A percentile compares a stretch with the other conserved stretches of the same genome.
Evolutionary conservation across 1,140 invertebrate species (phyloP).

Genomic region (Parasteatoda tepidariorum): DNA sequence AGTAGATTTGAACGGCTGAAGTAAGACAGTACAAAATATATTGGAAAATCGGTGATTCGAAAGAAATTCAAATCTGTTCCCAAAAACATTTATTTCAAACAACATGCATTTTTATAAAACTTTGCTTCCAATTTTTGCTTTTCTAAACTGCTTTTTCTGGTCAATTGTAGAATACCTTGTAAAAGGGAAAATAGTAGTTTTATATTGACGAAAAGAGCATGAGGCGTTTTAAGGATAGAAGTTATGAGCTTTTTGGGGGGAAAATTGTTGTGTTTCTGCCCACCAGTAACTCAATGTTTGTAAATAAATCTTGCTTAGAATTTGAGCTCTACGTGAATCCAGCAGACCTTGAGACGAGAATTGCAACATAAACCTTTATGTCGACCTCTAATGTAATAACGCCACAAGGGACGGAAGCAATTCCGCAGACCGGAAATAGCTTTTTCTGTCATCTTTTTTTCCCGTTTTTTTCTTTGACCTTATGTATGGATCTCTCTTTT

Average conservation of each 20-base stretch:
- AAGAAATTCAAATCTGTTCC: too few species aligned
- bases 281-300: conserved; percentile 48
- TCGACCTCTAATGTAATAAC: conserved; percentile 57
- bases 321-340: conserved; percentile 24
- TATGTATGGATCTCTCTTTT: conserved; percentile 10
- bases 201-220: conserved; percentile 10
- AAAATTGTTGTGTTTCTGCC: background rate
- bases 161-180: too few species aligned
- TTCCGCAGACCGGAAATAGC: conserved; percentile 54
- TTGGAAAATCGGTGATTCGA: too few species aligned
- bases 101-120: too few species aligned
- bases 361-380: conserved; percentile 60
- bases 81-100: too few species aligned
- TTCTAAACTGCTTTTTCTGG: too few species aligned
- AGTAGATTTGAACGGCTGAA: too few species aligned
- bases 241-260: conserved; percentile 1
- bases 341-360: conserved; percentile 50
- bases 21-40: too few species aligned
- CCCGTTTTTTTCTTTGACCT: background rate
- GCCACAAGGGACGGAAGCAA: conserved; percentile 49
- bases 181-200: background rate
- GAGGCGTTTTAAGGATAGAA: background rate
- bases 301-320: conserved; percentile 51
- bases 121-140: too few species aligned
- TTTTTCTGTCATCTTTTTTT: conserved; percentile 56